phyloP scores from a whole-genome alignment of 2,113 vertebrate species.

The Callipepla californica region DNA sequence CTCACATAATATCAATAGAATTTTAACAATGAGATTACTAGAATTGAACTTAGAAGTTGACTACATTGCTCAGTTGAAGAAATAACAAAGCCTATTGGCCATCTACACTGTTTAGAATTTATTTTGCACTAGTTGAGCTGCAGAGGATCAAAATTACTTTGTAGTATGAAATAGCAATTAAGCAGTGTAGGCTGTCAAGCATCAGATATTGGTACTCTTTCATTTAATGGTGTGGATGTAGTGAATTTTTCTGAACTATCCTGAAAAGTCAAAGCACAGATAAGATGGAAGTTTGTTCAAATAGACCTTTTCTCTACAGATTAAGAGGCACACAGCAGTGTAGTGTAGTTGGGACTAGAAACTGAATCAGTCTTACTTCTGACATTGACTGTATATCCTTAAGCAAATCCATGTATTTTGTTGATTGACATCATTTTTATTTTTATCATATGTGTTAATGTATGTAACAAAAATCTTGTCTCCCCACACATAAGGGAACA shows the following conservation, averaged over 20 bases:
- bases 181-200: background rate
- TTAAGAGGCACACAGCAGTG: background rate
- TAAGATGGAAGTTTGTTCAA: background rate
- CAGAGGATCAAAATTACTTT: background rate
- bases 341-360: background rate
- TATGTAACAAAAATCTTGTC: too few species aligned
- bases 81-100: background rate
- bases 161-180: background rate
- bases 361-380: background rate
- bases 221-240: background rate
- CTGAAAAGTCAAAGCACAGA: background rate
- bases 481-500: too few species aligned
- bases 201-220: background rate
- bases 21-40: background rate
- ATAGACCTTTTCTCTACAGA: background rate
- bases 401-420: background rate
- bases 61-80: background rate
- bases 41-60: background rate
- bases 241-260: background rate
- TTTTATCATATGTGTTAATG: too few species aligned
- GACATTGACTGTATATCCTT: background rate
- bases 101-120: background rate
- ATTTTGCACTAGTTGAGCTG: background rate
- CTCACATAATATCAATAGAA: rapidly evolving
- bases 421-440: too few species aligned